Conservation (phyloP, 2,888 invertebrate genomes). For the Drosophila mayaguana region DNA sequence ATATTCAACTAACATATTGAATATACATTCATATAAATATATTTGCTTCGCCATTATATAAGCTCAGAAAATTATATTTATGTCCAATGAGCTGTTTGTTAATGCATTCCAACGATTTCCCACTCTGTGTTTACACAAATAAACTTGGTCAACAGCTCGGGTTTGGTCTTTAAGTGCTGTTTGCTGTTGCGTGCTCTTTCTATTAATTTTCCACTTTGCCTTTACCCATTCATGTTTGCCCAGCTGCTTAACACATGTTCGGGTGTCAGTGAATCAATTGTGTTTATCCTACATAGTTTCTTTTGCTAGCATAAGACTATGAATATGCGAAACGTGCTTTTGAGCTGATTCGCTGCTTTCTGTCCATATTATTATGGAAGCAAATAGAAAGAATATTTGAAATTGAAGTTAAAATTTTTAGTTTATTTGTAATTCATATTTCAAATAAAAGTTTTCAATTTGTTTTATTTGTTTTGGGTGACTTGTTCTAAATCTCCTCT, state of each 20-base stretch:
- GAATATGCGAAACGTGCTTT: conserved; percentile 2
- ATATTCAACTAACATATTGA: no score
- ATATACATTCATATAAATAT: not conserved
- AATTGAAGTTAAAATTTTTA: not conserved
- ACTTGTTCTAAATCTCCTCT: conserved; percentile 9
- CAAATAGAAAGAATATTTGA: not conserved
- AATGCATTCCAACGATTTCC: not conserved
- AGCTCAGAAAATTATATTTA: not conserved
- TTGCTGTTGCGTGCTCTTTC: conserved; percentile 50
- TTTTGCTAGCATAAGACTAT: conserved; percentile 5
- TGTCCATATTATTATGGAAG: not conserved
- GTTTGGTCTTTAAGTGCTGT: conserved; percentile 43
- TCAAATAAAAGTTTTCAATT: not conserved
- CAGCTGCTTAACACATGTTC: conserved; percentile 46
- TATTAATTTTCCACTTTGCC: conserved; percentile 10
- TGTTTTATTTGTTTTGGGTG: conserved; percentile 1
- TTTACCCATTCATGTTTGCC: conserved; percentile 11
- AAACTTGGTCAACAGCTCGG: conserved; percentile 1
- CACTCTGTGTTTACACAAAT: not conserved
- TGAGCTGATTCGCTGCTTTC: conserved; percentile 1
- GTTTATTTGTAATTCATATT: not conserved
- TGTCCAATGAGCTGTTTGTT: not conserved
- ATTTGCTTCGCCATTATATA: not conserved
- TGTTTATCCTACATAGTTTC: conserved; percentile 5
- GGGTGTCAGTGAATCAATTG: conserved; percentile 57